phyloP scores from a whole-genome alignment of 2,888 invertebrate genomes.

The Nebria brevicollis region DNA sequence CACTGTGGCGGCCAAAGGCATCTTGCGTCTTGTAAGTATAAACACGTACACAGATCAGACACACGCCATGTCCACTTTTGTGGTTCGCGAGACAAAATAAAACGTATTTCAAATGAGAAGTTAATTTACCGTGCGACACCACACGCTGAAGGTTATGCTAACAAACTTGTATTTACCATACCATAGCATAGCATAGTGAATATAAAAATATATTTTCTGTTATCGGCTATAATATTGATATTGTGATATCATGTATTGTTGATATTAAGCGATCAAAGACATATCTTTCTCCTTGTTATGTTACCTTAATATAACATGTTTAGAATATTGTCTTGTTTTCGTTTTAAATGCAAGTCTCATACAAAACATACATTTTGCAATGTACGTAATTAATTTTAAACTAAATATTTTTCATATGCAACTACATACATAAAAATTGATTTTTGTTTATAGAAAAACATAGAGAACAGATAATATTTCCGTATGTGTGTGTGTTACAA shows the following conservation, averaged over 20 bases:
- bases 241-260: neutral
- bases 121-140: neutral
- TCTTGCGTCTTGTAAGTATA: neutral
- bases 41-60: neutral
- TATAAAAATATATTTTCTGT: neutral
- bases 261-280: neutral
- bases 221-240: neutral
- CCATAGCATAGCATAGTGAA: neutral
- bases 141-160: neutral
- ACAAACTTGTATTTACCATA: neutral
- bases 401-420: too few relatives aligned
- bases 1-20: constrained; percentile 4
- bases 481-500: too few relatives aligned
- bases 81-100: neutral
- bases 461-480: too few relatives aligned
- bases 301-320: neutral
- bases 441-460: too few relatives aligned
- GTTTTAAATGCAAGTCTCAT: too few relatives aligned
- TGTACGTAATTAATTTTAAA: too few relatives aligned
- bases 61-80: constrained; percentile 1
- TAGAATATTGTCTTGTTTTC: too few relatives aligned
- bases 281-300: neutral
- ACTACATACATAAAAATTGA: too few relatives aligned
- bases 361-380: too few relatives aligned
- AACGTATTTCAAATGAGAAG: neutral